phyloP scores from a whole-genome alignment of 53 echinoderm and acorn worm species.

The Patiria pectinifera region DNA sequence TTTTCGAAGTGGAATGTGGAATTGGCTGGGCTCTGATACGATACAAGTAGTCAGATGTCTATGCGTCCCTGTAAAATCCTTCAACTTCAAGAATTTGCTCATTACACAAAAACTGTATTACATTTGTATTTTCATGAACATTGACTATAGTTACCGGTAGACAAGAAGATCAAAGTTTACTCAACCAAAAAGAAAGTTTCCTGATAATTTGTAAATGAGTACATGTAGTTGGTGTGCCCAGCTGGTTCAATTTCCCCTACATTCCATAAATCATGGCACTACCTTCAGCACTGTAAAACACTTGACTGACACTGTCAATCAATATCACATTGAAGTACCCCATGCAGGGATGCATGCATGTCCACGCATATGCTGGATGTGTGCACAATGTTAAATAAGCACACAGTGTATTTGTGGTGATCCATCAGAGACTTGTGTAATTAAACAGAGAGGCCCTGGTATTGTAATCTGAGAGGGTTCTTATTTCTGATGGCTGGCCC shows the following conservation, averaged over 20 bases:
- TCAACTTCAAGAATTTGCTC: too few species aligned
- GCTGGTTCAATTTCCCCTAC: not conserved
- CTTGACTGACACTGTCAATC: slow-evolving; percentile 59
- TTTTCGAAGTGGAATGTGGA: too few species aligned
- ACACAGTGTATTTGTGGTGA: not conserved
- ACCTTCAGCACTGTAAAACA: not conserved
- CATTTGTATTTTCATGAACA: too few species aligned
- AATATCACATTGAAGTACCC: slow-evolving; percentile 45
- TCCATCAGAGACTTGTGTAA: slow-evolving; percentile 45
- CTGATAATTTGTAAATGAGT: not conserved
- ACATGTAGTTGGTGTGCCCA: not conserved
- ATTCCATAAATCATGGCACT: not conserved
- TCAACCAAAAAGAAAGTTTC: not conserved
- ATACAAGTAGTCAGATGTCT: too few species aligned
- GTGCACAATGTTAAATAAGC: slow-evolving; percentile 49
- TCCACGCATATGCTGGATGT: slow-evolving; percentile 15
- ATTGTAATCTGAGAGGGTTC: slow-evolving; percentile 42
- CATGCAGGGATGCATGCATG: slow-evolving; percentile 32
- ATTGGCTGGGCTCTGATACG: too few species aligned
- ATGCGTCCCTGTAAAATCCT: too few species aligned
- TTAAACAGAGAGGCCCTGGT: slow-evolving; percentile 49
- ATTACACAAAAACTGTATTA: too few species aligned
- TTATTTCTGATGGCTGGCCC: slow-evolving; percentile 11
- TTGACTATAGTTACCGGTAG: too few species aligned
- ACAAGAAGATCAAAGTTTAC: not conserved